Conservation (phyloP, 2,113 vertebrate genomes). For the Mobula hypostoma region DNA sequence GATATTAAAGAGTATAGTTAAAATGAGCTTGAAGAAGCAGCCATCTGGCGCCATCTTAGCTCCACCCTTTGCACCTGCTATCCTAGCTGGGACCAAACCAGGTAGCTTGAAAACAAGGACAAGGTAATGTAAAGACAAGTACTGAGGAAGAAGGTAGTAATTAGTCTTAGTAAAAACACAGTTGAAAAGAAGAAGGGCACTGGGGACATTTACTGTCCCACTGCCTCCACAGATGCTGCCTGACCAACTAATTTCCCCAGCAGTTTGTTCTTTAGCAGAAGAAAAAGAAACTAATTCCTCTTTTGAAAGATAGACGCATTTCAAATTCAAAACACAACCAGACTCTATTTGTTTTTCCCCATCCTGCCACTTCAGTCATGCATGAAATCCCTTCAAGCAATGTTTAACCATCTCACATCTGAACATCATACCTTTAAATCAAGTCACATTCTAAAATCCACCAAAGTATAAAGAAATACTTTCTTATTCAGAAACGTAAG, state of each 20-base stretch:
- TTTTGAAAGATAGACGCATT: neutral
- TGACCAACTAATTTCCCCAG: too few species aligned
- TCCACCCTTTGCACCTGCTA: too few species aligned
- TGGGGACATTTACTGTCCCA: too few species aligned
- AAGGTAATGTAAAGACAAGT: too few species aligned
- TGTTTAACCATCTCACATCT: neutral
- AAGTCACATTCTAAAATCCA: neutral
- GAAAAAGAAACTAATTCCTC: neutral
- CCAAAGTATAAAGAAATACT: neutral
- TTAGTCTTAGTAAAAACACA: neutral
- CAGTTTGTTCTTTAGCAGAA: too few species aligned
- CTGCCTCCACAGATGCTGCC: too few species aligned
- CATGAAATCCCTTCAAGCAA: neutral
- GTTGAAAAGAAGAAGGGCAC: neutral
- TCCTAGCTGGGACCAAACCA: too few species aligned
- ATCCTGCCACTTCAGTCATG: too few species aligned
- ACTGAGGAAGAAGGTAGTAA: too few species aligned
- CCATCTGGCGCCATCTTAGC: too few species aligned
- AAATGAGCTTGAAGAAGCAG: too few species aligned
- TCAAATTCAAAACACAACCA: neutral
- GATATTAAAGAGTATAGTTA: too few species aligned
- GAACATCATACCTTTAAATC: neutral
- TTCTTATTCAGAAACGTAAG: neutral
- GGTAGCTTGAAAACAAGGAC: neutral
- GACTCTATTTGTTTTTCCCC: neutral